Conservation (phyloP, 2,888 invertebrate species). For the Stenoptilia bipunctidactyla region DNA sequence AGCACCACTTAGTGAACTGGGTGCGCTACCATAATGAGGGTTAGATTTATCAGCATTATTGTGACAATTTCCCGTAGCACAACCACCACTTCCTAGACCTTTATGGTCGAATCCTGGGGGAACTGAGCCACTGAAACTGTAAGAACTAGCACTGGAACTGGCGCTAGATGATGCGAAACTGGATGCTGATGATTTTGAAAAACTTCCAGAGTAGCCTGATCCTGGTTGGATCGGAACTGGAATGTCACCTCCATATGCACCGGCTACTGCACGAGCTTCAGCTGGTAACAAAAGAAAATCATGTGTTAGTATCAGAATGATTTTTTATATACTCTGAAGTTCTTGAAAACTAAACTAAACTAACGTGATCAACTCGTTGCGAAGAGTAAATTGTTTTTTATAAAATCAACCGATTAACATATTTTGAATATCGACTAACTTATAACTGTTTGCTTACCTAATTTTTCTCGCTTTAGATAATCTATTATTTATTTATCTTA, state of each 20-base stretch:
- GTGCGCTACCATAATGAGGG: slow-evolving; percentile 6
- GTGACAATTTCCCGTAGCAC: slow-evolving; percentile 2
- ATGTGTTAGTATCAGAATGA: too few species aligned
- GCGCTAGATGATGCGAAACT: slow-evolving; percentile 54
- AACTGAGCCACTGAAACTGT: slow-evolving; percentile 26
- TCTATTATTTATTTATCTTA: too few species aligned
- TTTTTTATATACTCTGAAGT: too few species aligned
- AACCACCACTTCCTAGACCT: slow-evolving; percentile 8
- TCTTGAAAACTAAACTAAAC: too few species aligned
- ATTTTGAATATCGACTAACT: too few species aligned
- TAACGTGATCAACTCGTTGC: too few species aligned
- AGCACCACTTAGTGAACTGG: slow-evolving; percentile 14
- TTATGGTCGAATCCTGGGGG: slow-evolving; percentile 18
- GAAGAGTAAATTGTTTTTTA: too few species aligned
- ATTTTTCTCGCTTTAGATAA: too few species aligned
- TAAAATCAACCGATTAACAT: too few species aligned
- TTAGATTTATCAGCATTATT: not conserved
- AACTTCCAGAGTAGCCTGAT: slow-evolving; percentile 51
- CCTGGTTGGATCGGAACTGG: slow-evolving; percentile 31
- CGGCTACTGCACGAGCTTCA: slow-evolving; percentile 35
- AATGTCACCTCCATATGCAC: slow-evolving; percentile 31
- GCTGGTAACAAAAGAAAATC: slow-evolving; percentile 28
- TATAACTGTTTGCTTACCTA: too few species aligned
- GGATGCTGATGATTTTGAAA: slow-evolving; percentile 50
- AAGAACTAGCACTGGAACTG: slow-evolving; percentile 51